These are phyloP conservation scores for Acleris literana DNA, from an alignment of 2,888 invertebrate species.

Conservation along the genomic window DNA sequence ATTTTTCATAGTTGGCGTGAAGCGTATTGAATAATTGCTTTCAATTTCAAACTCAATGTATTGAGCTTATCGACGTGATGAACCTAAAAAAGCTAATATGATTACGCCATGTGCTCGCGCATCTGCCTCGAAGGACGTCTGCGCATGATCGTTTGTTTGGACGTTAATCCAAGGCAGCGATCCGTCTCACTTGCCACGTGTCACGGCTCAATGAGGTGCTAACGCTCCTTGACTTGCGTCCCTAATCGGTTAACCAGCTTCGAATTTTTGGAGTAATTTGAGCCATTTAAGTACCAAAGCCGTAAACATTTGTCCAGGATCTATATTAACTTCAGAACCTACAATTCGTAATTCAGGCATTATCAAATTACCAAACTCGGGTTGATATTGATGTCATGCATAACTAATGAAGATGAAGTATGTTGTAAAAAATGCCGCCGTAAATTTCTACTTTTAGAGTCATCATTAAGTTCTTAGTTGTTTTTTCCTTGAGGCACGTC, in stretches of 20 bases:
- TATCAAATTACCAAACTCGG: too few relatives aligned
- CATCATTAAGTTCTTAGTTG: constrained; percentile 27
- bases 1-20: too few relatives aligned
- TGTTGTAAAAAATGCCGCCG: constrained; percentile 10
- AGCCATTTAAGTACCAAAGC: constrained; percentile 1
- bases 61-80: constrained; percentile 5
- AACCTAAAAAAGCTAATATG: constrained; percentile 6
- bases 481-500: constrained; percentile 18
- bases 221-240: constrained; percentile 54
- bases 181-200: constrained; percentile 69
- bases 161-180: constrained; percentile 53
- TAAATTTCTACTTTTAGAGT: constrained; percentile 14
- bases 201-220: constrained; percentile 61
- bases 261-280: constrained; percentile 10
- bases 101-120: constrained; percentile 59
- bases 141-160: constrained; percentile 55
- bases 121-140: constrained; percentile 58
- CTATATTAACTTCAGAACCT: too few relatives aligned
- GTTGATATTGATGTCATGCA: not conserved
- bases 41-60: not conserved
- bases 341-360: too few relatives aligned
- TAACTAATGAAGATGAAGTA: constrained; percentile 5
- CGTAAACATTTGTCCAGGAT: too few relatives aligned
- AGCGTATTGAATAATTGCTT: not conserved
- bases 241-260: constrained; percentile 48